These are phyloP conservation scores for Dendrolimus pini DNA, from an alignment of 2,888 invertebrate species.

Conservation along the genomic window DNA sequence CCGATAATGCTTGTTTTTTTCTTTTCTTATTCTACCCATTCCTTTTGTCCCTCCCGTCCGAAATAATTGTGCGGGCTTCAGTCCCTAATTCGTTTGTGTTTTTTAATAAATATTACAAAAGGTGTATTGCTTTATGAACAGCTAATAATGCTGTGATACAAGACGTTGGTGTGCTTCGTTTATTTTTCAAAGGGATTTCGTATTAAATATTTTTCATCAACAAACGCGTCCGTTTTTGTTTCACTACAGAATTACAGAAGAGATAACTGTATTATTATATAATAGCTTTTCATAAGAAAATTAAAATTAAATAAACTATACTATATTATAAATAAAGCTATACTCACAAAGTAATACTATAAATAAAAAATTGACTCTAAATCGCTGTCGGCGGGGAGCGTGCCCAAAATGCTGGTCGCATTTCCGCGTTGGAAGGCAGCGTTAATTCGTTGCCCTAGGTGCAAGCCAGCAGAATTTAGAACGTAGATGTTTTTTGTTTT, in stretches of 20 bases:
- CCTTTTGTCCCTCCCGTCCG: slow-evolving; percentile 42
- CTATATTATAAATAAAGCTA: too few species aligned
- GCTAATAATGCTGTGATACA: slow-evolving; percentile 31
- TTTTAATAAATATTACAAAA: slow-evolving; percentile 28
- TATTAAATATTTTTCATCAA: slow-evolving; percentile 20
- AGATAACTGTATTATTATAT: too few species aligned
- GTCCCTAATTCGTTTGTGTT: slow-evolving; percentile 47
- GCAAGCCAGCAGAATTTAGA: too few species aligned
- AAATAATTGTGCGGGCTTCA: slow-evolving; percentile 57
- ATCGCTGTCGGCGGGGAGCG: too few species aligned
- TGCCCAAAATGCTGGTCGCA: too few species aligned
- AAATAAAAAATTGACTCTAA: too few species aligned
- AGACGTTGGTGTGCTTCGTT: slow-evolving; percentile 43
- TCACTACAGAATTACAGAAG: neutral
- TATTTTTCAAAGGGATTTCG: slow-evolving; percentile 29
- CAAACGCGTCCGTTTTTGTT: neutral
- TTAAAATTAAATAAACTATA: too few species aligned
- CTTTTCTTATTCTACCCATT: slow-evolving; percentile 31
- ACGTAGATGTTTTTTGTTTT: too few species aligned
- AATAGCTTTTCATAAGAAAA: too few species aligned
- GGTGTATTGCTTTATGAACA: slow-evolving; percentile 29
- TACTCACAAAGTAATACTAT: too few species aligned
- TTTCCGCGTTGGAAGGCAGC: too few species aligned
- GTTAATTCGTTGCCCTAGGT: too few species aligned
- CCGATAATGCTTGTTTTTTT: slow-evolving; percentile 72